Evolutionary conservation across 2,888 invertebrate species (phyloP).

Genomic region (Lithodes maja): DNA sequence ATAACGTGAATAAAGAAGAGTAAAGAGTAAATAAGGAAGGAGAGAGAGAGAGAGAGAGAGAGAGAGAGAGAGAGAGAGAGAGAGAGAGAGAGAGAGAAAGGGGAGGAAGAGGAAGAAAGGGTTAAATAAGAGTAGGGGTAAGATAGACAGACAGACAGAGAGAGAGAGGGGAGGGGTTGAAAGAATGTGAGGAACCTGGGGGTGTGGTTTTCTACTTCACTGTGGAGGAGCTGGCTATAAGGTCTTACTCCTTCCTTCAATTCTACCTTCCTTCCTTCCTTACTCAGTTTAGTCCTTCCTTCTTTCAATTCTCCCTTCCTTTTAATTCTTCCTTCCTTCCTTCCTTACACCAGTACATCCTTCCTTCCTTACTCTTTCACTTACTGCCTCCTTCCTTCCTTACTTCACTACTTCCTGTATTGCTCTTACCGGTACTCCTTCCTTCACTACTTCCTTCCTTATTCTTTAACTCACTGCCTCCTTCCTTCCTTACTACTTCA

Average conservation of each 20-base stretch:
- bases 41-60: constrained; percentile 1
- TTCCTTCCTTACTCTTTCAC: neutral
- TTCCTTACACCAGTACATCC: neutral
- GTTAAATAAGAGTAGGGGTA: neutral
- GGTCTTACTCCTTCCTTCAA: neutral
- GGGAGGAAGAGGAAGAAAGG: constrained; percentile 1
- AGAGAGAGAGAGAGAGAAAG: neutral
- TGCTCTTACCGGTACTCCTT: neutral
- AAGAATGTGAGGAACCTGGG: neutral
- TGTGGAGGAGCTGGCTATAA: neutral
- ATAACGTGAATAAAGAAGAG: neutral
- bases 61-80: constrained; percentile 2
- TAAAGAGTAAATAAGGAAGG: no score
- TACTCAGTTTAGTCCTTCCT: no score
- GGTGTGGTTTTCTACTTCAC: neutral
- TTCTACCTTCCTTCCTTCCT: no score
- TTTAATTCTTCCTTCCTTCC: no score
- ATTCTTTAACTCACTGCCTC: no score
- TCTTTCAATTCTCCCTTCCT: neutral
- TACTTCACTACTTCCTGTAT: neutral
- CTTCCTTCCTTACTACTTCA: neutral
- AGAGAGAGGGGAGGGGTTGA: neutral
- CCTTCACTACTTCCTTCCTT: no score
- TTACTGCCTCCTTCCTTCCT: neutral
- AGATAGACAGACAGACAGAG: constrained; percentile 1